Evolutionary conservation across 2,888 invertebrate genomes (phyloP).

Genomic region (Mermis nigrescens): DNA sequence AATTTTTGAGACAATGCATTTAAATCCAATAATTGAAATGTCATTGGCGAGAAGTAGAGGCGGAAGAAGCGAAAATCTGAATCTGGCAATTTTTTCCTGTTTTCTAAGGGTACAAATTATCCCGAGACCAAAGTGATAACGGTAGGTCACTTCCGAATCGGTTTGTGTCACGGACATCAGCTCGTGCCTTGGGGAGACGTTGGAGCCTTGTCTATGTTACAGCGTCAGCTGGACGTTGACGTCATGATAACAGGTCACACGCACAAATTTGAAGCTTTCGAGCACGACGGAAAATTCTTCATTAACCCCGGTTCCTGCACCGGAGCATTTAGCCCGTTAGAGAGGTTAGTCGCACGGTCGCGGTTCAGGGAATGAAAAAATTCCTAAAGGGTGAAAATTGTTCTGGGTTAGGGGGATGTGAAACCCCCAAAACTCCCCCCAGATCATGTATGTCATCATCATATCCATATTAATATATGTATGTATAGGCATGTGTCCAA

Average conservation of each 20-base stretch:
- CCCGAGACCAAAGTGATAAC: constrained; percentile 97
- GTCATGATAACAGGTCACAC: constrained; percentile 96
- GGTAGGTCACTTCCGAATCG: constrained; percentile 93
- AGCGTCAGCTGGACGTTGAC: constrained; percentile 90
- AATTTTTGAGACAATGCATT: no score
- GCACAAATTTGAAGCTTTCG: constrained; percentile 91
- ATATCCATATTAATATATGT: no score
- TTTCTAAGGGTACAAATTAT: constrained; percentile 49
- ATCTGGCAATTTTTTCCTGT: background rate
- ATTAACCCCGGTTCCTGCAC: constrained; percentile 98
- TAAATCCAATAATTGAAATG: no score
- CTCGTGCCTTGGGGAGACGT: constrained; percentile 85
- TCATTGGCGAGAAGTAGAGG: no score
- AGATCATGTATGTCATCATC: no score
- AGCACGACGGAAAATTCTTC: constrained; percentile 94
- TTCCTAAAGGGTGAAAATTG: no score
- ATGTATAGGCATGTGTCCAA: no score
- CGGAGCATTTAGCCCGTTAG: constrained; percentile 81
- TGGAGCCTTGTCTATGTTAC: constrained; percentile 56
- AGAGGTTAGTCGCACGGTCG: constrained; percentile 45
- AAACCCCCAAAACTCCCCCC: no score
- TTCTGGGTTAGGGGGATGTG: no score
- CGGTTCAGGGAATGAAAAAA: no score
- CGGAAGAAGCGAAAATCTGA: no score
- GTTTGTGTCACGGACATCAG: constrained; percentile 89